Evolutionary conservation across 2,113 vertebrate genomes (phyloP).

Genomic region (Oreotrochilus melanogaster): DNA sequence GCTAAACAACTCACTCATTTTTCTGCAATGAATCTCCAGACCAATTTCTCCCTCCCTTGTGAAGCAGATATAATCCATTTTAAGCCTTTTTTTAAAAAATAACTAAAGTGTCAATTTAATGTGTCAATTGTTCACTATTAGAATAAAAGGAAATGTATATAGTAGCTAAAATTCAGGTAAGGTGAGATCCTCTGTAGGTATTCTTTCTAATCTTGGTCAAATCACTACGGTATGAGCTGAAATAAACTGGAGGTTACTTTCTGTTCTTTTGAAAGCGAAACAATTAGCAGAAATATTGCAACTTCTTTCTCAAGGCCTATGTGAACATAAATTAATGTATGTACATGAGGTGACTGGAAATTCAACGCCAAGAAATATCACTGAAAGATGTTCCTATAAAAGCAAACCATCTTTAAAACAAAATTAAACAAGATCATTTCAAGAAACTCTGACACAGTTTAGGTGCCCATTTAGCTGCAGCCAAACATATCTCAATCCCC

Average conservation of each 20-base stretch:
- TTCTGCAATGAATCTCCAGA: constrained; percentile 36
- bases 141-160: background rate
- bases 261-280: background rate
- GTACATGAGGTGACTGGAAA: background rate
- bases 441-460: background rate
- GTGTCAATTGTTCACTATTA: background rate
- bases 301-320: background rate
- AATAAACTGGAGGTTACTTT: background rate
- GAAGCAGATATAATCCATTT: background rate
- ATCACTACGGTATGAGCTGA: background rate
- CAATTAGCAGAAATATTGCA: background rate
- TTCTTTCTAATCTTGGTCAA: background rate
- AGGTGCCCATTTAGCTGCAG: background rate
- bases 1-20: constrained; percentile 56
- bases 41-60: background rate
- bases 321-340: background rate
- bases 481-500: background rate
- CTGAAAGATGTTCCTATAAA: background rate
- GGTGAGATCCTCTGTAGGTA: background rate
- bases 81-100: background rate
- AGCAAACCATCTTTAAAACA: background rate
- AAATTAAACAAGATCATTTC: background rate
- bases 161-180: background rate
- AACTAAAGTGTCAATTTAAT: background rate
- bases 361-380: background rate